These are phyloP conservation scores for Tiliacea aurago DNA, from an alignment of 2,888 invertebrate genomes.

Conservation along the genomic window DNA sequence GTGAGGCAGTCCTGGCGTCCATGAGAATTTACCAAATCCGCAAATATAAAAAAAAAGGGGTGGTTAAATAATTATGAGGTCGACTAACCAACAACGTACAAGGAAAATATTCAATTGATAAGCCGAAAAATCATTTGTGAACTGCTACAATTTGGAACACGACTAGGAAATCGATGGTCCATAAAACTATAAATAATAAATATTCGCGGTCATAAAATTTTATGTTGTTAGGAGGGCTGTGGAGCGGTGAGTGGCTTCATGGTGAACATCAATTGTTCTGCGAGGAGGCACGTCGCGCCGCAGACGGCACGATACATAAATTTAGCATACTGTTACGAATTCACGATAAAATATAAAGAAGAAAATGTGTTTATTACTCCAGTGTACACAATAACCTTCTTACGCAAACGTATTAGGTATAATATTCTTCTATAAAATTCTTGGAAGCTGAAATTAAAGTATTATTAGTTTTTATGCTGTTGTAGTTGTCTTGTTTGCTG, in stretches of 20 bases:
- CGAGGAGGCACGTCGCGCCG: constrained; percentile 70
- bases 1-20: too few species aligned
- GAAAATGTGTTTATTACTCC: constrained; percentile 58
- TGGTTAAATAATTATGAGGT: not conserved
- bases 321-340: constrained; percentile 62
- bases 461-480: constrained; percentile 4
- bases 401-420: constrained; percentile 26
- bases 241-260: constrained; percentile 71
- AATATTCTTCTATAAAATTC: constrained; percentile 8
- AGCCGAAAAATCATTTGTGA: constrained; percentile 59
- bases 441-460: constrained; percentile 11
- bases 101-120: constrained; percentile 36
- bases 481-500: constrained; percentile 6
- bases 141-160: constrained; percentile 66
- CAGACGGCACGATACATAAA: constrained; percentile 68
- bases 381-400: constrained; percentile 54
- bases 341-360: constrained; percentile 52
- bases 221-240: constrained; percentile 78
- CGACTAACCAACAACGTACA: not conserved
- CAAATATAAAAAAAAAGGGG: too few species aligned
- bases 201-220: constrained; percentile 87
- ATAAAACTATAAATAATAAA: constrained; percentile 88
- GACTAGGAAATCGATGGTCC: constrained; percentile 75
- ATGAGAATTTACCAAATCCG: too few species aligned
- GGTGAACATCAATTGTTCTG: constrained; percentile 78